Evolutionary conservation across 2,888 invertebrate species (phyloP), one percentile per base, ranked within the genome.

Genomic region (Alsophila aescularia): DNA sequence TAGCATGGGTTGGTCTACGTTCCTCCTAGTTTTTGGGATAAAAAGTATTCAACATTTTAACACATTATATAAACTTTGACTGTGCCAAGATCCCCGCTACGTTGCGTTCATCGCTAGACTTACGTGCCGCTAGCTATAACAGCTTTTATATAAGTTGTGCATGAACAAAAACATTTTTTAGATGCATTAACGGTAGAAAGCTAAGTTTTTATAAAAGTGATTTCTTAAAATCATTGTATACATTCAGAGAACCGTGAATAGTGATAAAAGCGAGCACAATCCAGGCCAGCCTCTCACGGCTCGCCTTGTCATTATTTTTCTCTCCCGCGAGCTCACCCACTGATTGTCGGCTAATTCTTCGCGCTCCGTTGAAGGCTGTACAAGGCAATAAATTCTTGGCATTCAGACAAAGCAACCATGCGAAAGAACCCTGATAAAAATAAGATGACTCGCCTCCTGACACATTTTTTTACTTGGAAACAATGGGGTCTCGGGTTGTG

Each of bases 351-450:
- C 85, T 89, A 88, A 88, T 87, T 88, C 85, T 79, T 82, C 76
- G 63, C 85, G 83, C 81, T 83, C 74, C 81, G 76, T 59, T 80
- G 84, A 75, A 82, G 82, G 70, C 81, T 87, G 84, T 88, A 88
- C 87, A 87, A 75, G 81, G 86, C 87, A 87, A 89, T 90, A 88
- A 88, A 89, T 87, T 87, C 82, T 70, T 77, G 77, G 80, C 82
- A 89, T 89, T 89, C 87, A 87, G 74, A 78, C 76, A 77, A 83
- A 68, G 79, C 87, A 83, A 63, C 83, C 85, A 78, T 76, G 83
- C 83, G 89, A 85, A 78, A 86, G 77, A 73, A 76, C 77, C 69
- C 78, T 77, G 90, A 90, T 90, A 90, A 89, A 87, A 87, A 87
- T 80, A 79, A 77, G 85, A 86, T 85, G 88, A 84, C 85, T 77